These are phyloP conservation scores for Trididemnum clinides DNA, from an alignment of 23 tunicate species.

Conservation along the genomic window DNA sequence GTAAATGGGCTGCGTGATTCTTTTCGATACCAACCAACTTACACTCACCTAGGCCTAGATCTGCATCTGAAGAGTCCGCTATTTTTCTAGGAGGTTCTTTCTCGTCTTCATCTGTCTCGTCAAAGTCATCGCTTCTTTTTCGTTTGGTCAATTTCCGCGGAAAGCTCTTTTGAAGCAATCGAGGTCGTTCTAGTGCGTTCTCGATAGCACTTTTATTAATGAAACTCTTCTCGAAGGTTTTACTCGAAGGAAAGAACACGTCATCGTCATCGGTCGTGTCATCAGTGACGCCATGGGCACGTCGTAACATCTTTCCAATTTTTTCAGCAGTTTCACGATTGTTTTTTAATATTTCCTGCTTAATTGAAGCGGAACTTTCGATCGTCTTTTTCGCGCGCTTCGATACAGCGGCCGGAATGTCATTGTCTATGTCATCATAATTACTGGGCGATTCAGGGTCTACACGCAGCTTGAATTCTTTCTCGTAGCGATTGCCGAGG, in stretches of 20 bases:
- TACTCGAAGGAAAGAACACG: no score
- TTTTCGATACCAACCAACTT: no score
- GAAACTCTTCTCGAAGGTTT: not conserved
- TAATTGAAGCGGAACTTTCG: not conserved
- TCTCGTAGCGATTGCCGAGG: conserved; percentile 10
- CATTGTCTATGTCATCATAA: conserved; percentile 28
- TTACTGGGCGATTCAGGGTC: not conserved
- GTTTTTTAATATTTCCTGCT: not conserved
- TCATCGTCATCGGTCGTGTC: not conserved
- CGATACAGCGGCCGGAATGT: conserved; percentile 1
- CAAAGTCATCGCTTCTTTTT: no score
- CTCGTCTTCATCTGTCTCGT: no score
- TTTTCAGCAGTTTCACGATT: not conserved
- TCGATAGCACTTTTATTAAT: not conserved
- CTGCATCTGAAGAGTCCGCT: no score
- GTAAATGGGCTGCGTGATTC: no score
- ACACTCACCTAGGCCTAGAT: no score
- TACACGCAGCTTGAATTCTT: not conserved
- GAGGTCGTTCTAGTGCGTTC: not conserved
- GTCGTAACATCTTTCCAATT: not conserved
- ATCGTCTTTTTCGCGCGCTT: not conserved
- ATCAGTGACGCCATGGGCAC: not conserved
- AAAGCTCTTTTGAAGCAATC: no score
- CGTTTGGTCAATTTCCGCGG: no score
- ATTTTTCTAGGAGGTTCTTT: no score